Conservation (phyloP, 2,113 vertebrate species). For the Rattus rattus region DNA sequence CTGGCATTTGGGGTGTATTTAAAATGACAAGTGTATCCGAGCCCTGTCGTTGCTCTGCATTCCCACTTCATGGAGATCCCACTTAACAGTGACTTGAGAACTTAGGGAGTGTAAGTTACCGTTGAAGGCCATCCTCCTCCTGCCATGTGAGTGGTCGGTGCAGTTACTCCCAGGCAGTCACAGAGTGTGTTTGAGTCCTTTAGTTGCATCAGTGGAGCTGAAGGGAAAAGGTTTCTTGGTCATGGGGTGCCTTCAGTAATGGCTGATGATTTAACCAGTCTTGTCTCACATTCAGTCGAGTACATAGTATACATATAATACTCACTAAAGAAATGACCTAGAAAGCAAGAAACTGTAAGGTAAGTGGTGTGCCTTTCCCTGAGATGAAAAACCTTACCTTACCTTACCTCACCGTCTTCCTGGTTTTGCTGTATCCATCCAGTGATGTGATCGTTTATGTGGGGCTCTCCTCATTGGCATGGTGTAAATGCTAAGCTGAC, state of each 20-base stretch:
- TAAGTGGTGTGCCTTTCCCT: neutral
- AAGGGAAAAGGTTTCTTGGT: neutral
- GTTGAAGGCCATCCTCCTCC: neutral
- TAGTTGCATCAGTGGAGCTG: neutral
- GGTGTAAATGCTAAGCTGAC: neutral
- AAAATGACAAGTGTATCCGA: neutral
- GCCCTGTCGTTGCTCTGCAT: neutral
- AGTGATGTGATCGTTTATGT: neutral
- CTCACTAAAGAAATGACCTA: conserved; percentile 6
- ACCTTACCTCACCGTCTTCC: neutral
- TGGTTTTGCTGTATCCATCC: neutral
- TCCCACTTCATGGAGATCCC: rapidly evolving
- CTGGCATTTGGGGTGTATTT: neutral
- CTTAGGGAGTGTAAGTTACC: neutral
- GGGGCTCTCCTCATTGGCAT: neutral
- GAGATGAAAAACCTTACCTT: neutral
- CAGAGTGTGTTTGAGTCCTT: neutral
- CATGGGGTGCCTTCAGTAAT: neutral
- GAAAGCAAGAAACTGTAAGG: neutral
- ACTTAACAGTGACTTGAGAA: neutral
- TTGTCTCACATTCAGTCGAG: neutral
- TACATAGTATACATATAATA: neutral
- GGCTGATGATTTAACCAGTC: neutral
- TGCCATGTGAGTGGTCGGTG: neutral
- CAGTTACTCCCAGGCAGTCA: neutral